Evolutionary conservation across 2,113 vertebrate genomes (phyloP), one percentile per base, ranked within the genome.

Genomic region (Cyprinodon brontotheroides): DNA sequence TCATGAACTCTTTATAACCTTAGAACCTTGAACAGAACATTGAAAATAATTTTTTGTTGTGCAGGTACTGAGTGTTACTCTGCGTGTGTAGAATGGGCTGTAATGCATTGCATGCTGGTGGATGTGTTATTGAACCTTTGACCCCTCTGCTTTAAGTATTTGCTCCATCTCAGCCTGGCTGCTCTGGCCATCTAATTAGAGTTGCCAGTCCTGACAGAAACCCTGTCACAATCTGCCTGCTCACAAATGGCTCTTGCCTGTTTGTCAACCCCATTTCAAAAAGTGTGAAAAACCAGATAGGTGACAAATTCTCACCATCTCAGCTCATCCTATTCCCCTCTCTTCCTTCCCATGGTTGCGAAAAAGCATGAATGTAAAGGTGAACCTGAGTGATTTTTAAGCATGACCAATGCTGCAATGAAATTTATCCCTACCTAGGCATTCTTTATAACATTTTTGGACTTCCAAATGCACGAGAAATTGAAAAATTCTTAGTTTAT

Each of bases 211-310:
- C 59, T 87, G 89, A 91, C 86, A 87, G 83, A 87, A 91, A 86
- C 79, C 78, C 75, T 83, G 85, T 90, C 86, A 88, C 77, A 89
- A 85, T 88, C 74, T 39, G 41, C 70, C 75, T 77, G 77, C 81
- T 86, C 80, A 86, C 72, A 86, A 90, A 92, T 85, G 85, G 87
- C 86, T 90, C 86, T 90, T 48, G 74, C 47, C 69, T 82, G 79
- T 88, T 89, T 88, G 85, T 93, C 90, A 91, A 86, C 81, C 86
- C 73, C 74, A 65, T 91, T 86, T 80, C 40, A 80, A 90, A 77
- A 89, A 57, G 89, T 92, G 88, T 84, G 86, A 92, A 91, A 86
- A 90, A 81, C 74, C 74, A 37, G 65, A 86, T 74, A 86, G 86
- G 88, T 90, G 92, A 87, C 87, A 86, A 74, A 83, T 89, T 87